Evolutionary conservation across 2,888 invertebrate species (phyloP), one percentile per base, ranked within the genome.

Genomic region (Callimorpha dominula): DNA sequence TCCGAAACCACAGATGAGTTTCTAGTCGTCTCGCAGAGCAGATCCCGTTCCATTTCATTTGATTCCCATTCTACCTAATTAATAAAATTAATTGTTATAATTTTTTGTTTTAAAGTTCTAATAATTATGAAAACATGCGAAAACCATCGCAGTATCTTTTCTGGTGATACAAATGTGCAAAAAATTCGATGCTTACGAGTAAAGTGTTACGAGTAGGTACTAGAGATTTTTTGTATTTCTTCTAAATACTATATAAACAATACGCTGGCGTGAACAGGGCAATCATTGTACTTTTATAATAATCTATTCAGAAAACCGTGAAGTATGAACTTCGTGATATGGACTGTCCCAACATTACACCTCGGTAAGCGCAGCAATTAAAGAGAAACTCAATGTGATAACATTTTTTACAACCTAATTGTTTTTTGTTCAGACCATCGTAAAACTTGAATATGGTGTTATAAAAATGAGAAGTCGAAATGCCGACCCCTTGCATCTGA

Each of bases 401-500:
- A 76, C 75, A 75, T 65, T 72, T 9, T 84, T 84, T 80, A 84
- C 71, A 74, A 69, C 80, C 74, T 76, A 80, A 84, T 82, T 75
- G 82, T 77, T 80, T 81, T 82, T 80, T 79, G 81, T 82, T 73
- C 71, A 68, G 50, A 71, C 66, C 62, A 72, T 84, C 74, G 65
- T 84, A 83, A 71, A 82, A 83, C 69, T 80, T 49, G 63, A 78
- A 78, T 76, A 80, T 75, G 71, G 79, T 67, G 52, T 78, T 68
- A 77, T 82, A 82, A 82, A 84, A 87, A 87, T 79, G 76, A 79
- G 17, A 31, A 65, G 60, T 64, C 79, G 74, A 69, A 72, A 77
- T 71, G 75, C 75, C 73, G 78, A 75, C 83, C 84, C 85, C 71
- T 80, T 64, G 77, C 77, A 74, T 80, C 81, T 82, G 83, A 88